Evolutionary conservation across 1,140 invertebrate species (phyloP), one percentile per base, ranked within the genome.

Genomic region (Cataglyphis hispanica): DNA sequence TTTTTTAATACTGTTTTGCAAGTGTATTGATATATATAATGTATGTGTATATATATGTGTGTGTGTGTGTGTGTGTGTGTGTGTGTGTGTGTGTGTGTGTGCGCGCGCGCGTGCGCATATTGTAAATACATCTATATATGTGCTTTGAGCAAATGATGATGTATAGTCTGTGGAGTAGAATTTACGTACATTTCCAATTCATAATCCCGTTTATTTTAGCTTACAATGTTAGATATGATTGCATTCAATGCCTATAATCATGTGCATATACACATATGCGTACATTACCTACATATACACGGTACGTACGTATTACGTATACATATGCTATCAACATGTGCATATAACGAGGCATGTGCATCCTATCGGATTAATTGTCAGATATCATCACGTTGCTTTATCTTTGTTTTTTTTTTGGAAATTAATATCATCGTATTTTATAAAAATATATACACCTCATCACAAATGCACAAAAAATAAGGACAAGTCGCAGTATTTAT

Each of bases 181-280:
- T 67, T 83, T 70, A 84, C 31, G 81, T 70, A 84, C 70, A 80
- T 67, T 86, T 75, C 63, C 85, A 86, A 86, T 86, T 81, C 84
- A 67, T 74, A 13, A 3, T 56, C 58, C 53, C 34, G 80, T 86
- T 86, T 86, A 86, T 86, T 77, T 86, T 69, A 67, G 85, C 70
- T 86, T 63, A 31, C 27, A 31, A 31, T 31, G 27, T 31, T 31
- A 84, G 66, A 56, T 27, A 58, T 5, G 60, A 13, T 66, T 61
- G 43, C 67, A 69, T 7, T 64, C 8, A 40, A 31, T 76, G 40
- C 40, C 34, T 77, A 60, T 63, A 40, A 61, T 61, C 58, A 22
- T 13, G 4, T 11, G 2, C 27, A 19, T 50, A 40, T n/a, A 27
- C 2, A 16, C 43, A 31, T 31, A 2, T 31, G 46, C 25, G 1